Conservation (phyloP, 2,888 invertebrate species). For the Folsomia manolachei region DNA sequence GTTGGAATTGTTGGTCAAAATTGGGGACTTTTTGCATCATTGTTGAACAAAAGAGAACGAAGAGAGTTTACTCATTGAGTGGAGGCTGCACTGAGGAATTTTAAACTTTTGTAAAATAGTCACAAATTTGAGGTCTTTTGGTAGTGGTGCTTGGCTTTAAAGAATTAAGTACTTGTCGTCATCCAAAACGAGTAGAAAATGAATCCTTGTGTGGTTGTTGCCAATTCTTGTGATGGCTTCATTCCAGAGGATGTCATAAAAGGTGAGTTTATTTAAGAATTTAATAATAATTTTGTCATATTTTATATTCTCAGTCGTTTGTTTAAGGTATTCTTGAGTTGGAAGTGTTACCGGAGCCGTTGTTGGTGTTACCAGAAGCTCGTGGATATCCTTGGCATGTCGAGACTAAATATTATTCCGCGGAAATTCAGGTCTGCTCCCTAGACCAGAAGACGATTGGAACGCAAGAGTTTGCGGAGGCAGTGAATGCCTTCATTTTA, state of each 20-base stretch:
- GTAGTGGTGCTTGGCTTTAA: no score
- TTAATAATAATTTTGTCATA: not conserved
- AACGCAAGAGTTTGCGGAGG: conserved; percentile 56
- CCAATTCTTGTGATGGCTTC: conserved; percentile 32
- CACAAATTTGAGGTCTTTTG: no score
- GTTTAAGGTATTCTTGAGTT: conserved; percentile 35
- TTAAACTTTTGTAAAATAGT: no score
- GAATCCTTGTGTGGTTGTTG: conserved; percentile 43
- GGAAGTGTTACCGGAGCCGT: conserved; percentile 50
- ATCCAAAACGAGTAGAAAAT: no score
- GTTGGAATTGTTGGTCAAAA: no score
- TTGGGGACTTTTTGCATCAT: no score
- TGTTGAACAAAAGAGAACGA: no score
- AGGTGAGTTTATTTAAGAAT: conserved; percentile 40
- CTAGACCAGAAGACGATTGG: conserved; percentile 58
- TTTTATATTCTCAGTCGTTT: not conserved
- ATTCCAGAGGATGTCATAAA: conserved; percentile 50
- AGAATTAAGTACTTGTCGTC: no score
- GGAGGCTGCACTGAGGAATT: no score
- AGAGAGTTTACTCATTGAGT: no score
- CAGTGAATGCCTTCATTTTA: conserved; percentile 64
- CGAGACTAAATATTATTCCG: conserved; percentile 70
- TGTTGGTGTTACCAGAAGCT: conserved; percentile 51
- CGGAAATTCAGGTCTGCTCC: conserved; percentile 62
- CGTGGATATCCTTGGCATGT: conserved; percentile 60